Percentiles rank a stretch among this genome's conserved stretches.
phyloP scores from a whole-genome alignment of 2,113 vertebrate species.

The Myotis brandtii region DNA sequence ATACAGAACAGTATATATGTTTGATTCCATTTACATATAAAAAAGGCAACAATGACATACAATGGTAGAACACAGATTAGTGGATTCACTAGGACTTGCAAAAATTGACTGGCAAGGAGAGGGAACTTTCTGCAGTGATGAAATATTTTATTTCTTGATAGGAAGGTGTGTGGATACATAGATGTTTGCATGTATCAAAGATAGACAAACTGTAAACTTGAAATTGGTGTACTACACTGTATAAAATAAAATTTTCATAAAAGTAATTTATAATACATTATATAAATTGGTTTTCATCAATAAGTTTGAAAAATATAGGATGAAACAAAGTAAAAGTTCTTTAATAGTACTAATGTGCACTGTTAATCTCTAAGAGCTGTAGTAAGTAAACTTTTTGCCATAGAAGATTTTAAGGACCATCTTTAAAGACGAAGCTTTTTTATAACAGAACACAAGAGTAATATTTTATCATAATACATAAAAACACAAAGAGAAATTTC shows the following conservation, averaged over 20 bases:
- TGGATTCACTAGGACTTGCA: background rate
- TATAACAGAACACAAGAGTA: background rate
- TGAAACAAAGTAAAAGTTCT: constrained; percentile 29
- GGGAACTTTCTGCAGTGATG: background rate
- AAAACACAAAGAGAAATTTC: background rate
- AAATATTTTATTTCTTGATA: background rate
- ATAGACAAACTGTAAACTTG: background rate
- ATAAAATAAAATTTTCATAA: background rate
- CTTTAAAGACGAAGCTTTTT: background rate
- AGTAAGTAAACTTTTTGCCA: background rate
- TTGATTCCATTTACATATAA: background rate
- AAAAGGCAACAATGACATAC: background rate
- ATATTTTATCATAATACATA: background rate
- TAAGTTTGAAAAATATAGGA: background rate
- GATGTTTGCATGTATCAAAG: background rate
- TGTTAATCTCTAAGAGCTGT: background rate
- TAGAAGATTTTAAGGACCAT: background rate
- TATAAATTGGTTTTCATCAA: background rate
- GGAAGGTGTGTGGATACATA: background rate
- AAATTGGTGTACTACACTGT: background rate
- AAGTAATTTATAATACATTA: background rate
- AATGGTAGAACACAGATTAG: background rate
- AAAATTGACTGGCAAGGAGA: background rate
- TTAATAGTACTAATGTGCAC: background rate
- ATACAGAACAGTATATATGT: background rate